These are phyloP conservation scores for Volucella inanis DNA, from an alignment of 2,888 invertebrate genomes.

Conservation along the genomic window DNA sequence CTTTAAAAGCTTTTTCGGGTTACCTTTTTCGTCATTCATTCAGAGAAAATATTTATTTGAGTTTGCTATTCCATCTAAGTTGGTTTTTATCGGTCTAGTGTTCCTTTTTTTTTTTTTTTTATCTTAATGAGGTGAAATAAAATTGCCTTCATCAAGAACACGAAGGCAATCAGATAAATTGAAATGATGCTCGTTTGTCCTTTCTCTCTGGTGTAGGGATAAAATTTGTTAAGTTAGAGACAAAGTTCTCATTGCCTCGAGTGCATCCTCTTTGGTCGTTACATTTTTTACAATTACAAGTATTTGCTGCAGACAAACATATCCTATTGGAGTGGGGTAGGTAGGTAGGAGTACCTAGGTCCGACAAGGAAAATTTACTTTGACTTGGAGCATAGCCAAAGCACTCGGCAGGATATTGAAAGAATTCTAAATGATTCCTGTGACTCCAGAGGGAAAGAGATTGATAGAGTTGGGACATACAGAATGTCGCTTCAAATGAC, in stretches of 20 bases:
- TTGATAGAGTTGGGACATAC: background rate
- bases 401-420: conserved; percentile 66
- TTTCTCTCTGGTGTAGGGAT: background rate
- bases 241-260: conserved; percentile 1
- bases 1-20: conserved; percentile 8
- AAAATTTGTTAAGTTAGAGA: background rate
- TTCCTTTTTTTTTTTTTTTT: background rate
- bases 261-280: conserved; percentile 10
- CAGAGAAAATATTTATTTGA: conserved; percentile 39
- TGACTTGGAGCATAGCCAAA: conserved; percentile 67
- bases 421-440: conserved; percentile 60
- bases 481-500: conserved; percentile 19
- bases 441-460: background rate
- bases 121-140: conserved; percentile 35
- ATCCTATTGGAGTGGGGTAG: conserved; percentile 7
- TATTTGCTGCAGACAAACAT: conserved; percentile 18
- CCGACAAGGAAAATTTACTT: conserved; percentile 26
- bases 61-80: background rate
- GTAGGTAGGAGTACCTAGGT: background rate
- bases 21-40: background rate
- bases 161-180: conserved; percentile 45
- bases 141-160: conserved; percentile 46
- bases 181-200: conserved; percentile 28
- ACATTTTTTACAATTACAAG: conserved; percentile 6
- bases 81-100: background rate